These are phyloP conservation scores for Hippocampus comes DNA, from an alignment of 2,113 vertebrate species.

Conservation along the genomic window DNA sequence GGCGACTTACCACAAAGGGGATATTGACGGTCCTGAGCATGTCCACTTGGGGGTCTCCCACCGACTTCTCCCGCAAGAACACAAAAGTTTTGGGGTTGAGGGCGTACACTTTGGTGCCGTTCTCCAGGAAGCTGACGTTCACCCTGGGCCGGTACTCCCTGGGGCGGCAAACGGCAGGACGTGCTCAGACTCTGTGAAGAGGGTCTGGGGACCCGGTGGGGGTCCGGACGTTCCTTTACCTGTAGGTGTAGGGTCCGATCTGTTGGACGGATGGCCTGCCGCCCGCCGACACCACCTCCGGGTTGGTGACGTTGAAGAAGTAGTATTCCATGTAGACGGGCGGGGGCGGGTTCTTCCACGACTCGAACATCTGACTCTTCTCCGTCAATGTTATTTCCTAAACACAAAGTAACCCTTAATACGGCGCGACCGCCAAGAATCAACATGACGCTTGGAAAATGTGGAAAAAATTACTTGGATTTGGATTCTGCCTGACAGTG, in stretches of 20 bases:
- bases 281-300: slow-evolving; percentile 82
- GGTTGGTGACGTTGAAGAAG: slow-evolving; percentile 93
- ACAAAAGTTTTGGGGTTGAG: slow-evolving; percentile 87
- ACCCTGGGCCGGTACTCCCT: slow-evolving; percentile 87
- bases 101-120: slow-evolving; percentile 87
- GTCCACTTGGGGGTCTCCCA: slow-evolving; percentile 82
- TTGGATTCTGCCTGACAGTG: no score
- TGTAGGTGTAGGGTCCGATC: slow-evolving; percentile 92
- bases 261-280: slow-evolving; percentile 81
- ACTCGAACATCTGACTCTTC: slow-evolving; percentile 80
- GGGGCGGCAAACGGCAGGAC: slow-evolving; percentile 29
- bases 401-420: neutral
- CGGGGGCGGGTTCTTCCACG: slow-evolving; percentile 89
- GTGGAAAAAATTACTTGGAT: no score
- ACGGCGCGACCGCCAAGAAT: no score
- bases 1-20: slow-evolving; percentile 84
- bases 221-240: slow-evolving; percentile 62
- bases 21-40: slow-evolving; percentile 87
- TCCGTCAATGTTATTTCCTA: slow-evolving; percentile 86
- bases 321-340: slow-evolving; percentile 95
- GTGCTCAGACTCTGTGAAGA: neutral
- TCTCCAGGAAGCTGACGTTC: slow-evolving; percentile 86
- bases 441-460: no score
- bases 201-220: neutral
- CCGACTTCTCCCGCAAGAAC: slow-evolving; percentile 83